Evolutionary conservation across 92 coral and sea anemone genomes (phyloP).

Genomic region (Actinernus sp.): DNA sequence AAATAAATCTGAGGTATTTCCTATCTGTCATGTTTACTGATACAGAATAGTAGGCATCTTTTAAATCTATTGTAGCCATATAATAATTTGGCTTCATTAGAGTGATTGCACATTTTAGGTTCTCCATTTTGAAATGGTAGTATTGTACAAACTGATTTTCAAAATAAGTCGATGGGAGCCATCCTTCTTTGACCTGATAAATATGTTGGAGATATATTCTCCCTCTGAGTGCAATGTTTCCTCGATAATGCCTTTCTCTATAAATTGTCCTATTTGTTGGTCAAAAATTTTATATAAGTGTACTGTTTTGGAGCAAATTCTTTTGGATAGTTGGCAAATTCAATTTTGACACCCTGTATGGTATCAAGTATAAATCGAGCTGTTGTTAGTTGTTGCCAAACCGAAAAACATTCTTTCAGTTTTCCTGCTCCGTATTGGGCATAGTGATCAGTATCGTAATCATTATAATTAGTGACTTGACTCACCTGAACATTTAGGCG

Average conservation of each 20-base stretch:
- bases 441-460: too few relatives aligned
- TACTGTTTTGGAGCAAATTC: constrained; percentile 27
- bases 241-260: constrained; percentile 2
- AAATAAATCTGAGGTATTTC: constrained; percentile 7
- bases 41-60: constrained; percentile 2
- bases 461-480: background rate
- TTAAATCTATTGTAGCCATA: constrained; percentile 10
- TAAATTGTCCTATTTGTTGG: constrained; percentile 6
- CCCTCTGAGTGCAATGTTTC: background rate
- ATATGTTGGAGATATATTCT: constrained; percentile 1
- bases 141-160: constrained; percentile 2
- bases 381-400: constrained; percentile 39
- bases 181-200: constrained; percentile 1
- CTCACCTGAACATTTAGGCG: constrained; percentile 37
- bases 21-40: background rate
- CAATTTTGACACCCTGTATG: constrained; percentile 38
- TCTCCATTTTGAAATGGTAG: constrained; percentile 4
- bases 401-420: constrained; percentile 25
- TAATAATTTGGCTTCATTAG: background rate
- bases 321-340: constrained; percentile 20
- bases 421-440: constrained; percentile 31
- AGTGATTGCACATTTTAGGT: background rate
- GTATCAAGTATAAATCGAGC: constrained; percentile 24
- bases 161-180: constrained; percentile 1
- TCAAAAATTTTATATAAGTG: constrained; percentile 23